These are phyloP conservation scores for Drosophila tanythrix DNA, from an alignment of 2,888 invertebrate genomes.

Conservation along the genomic window DNA sequence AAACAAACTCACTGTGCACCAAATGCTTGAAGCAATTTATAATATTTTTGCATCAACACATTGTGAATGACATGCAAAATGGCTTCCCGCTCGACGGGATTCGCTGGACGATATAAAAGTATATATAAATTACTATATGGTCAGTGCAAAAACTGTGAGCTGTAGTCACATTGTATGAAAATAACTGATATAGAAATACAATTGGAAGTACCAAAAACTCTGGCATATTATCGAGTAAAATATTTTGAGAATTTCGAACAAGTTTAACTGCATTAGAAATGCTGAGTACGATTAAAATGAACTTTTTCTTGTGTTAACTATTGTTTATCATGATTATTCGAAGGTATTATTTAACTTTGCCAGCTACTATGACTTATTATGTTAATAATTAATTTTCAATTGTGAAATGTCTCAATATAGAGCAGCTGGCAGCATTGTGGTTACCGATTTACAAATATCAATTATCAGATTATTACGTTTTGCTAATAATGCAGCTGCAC, in stretches of 20 bases:
- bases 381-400: slow-evolving; percentile 15
- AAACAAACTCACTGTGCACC: slow-evolving; percentile 47
- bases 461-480: slow-evolving; percentile 54
- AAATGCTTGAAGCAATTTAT: slow-evolving; percentile 62
- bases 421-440: slow-evolving; percentile 43
- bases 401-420: slow-evolving; percentile 35
- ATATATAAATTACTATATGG: not conserved
- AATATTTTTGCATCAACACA: slow-evolving; percentile 43
- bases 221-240: slow-evolving; percentile 33
- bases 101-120: slow-evolving; percentile 34
- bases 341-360: not conserved
- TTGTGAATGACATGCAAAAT: slow-evolving; percentile 51
- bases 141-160: not conserved
- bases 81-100: slow-evolving; percentile 47
- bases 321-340: not conserved
- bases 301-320: not conserved
- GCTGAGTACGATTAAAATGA: not conserved
- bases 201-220: slow-evolving; percentile 39
- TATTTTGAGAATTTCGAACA: slow-evolving; percentile 12
- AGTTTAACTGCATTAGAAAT: slow-evolving; percentile 16
- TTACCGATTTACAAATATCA: slow-evolving; percentile 59
- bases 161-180: slow-evolving; percentile 34
- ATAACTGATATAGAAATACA: slow-evolving; percentile 24
- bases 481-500: slow-evolving; percentile 1
- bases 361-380: not conserved